Base-by-base conservation (phyloP, 1,140 invertebrate genomes). In the Macrobrachium nipponense region DNA sequence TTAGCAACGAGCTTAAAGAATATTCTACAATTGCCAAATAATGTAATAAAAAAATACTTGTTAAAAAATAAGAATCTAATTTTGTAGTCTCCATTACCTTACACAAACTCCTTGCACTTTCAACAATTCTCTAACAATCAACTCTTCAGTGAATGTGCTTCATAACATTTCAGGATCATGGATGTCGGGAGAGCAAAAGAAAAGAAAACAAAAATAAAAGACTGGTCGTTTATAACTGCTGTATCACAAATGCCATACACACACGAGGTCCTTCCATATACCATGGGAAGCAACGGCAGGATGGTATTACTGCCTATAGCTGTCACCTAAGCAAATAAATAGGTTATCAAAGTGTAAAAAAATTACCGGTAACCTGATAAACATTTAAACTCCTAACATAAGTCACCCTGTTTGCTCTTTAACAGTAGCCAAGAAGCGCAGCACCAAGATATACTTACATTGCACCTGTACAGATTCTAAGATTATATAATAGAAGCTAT, bases 391-490 rank as follows among this genome's bases (percentile, higher is more conserved):
- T 58, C 66, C 83, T 85, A 85, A 85, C 83, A 60, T 79, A 85
- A 79, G 73, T 85, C 83, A 85, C 83, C 83, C 83, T 85, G 83
- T 85, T 85, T 85, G 77, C 83, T 85, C 83, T 85, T 76, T 85
- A 85, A 85, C 75, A 85, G 81, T 75, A 82, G 81, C 81, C 81
- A 82, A 82, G 72, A 84, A 85, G 83, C 83, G 59, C 83, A 85
- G 83, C 83, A 85, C 83, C 83, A 72, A 85, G 83, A 79, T 78
- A 85, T 77, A 51, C 76, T 79, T 85, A 85, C 83, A 85, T 85
- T 85, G 83, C 83, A 85, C 83, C 83, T 85, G 83, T 85, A 85
- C 83, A 85, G 73, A 77, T 60, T 68, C 82, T 84, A 84, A 75
- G 66, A 79, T 85, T 85, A 85, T 76, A 85, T 85, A 79, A 85